These are phyloP conservation scores for Meriones unguiculatus DNA, from an alignment of 2,113 vertebrate species.

Conservation along the genomic window DNA sequence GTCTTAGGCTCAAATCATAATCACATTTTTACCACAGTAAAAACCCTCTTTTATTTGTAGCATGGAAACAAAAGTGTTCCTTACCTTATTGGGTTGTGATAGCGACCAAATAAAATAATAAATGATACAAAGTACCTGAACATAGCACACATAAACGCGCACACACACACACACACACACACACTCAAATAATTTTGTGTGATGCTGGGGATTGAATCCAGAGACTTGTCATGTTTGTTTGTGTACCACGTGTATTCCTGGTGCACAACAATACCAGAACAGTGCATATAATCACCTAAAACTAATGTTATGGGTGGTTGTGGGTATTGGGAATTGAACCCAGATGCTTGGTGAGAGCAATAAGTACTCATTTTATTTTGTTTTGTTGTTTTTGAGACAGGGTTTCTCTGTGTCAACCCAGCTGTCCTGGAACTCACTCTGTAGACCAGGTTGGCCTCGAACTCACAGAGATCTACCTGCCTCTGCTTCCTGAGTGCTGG, in stretches of 20 bases:
- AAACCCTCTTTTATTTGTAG: conserved; percentile 7
- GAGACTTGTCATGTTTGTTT: background rate
- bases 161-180: background rate
- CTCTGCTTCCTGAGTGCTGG: background rate
- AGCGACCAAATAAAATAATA: conserved; percentile 45
- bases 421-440: background rate
- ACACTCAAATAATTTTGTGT: background rate
- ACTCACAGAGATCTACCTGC: background rate
- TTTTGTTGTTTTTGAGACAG: background rate
- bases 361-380: background rate
- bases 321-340: background rate
- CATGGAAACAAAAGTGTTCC: conserved; percentile 12
- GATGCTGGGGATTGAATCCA: background rate
- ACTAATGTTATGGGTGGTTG: background rate
- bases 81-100: background rate
- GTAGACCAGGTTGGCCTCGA: background rate
- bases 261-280: background rate
- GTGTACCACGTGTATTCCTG: background rate
- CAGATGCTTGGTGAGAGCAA: background rate
- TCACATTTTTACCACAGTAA: conserved; percentile 27
- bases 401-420: background rate
- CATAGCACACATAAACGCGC: background rate
- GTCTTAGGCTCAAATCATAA: background rate
- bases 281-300: background rate
- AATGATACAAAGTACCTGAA: conserved; percentile 26